Percentiles rank a stretch among this genome's conserved stretches.
phyloP scores from a whole-genome alignment of 2,113 vertebrate genomes.

The Cranoglanis bouderius region DNA sequence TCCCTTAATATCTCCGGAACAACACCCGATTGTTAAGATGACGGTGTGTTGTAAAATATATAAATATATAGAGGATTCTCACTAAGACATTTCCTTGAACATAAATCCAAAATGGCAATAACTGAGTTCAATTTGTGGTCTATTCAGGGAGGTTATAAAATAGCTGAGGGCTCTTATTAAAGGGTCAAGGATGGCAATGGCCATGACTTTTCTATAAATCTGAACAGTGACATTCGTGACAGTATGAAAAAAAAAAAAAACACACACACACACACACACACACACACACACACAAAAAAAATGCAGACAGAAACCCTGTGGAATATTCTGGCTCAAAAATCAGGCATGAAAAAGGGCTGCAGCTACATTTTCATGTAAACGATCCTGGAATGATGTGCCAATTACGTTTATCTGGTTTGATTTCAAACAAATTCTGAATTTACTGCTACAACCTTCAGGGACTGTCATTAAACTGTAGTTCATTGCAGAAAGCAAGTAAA shows the following conservation, averaged over 20 bases:
- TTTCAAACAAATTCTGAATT: background rate
- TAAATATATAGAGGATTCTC: background rate
- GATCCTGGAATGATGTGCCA: background rate
- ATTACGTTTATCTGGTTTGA: slow-evolving; percentile 9
- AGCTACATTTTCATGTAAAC: background rate
- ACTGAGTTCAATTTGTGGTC: background rate
- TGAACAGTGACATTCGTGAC: slow-evolving; percentile 10
- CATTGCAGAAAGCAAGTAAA: slow-evolving; percentile 29
- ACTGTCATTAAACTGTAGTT: slow-evolving; percentile 3
- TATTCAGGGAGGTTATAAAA: background rate
- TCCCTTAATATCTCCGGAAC: background rate
- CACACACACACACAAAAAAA: too few species aligned
- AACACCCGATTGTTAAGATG: background rate
- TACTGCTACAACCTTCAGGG: background rate
- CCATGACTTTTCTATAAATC: slow-evolving; percentile 6
- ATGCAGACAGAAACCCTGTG: background rate
- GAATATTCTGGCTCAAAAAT: background rate
- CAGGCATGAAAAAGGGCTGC: background rate
- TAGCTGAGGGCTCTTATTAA: slow-evolving; percentile 7
- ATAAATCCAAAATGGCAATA: background rate
- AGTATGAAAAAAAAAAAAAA: background rate
- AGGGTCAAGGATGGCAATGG: slow-evolving; percentile 13
- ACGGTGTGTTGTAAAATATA: background rate
- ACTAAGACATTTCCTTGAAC: background rate
- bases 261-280: too few species aligned